Evolutionary conservation across 2,113 vertebrate species (phyloP).

Genomic region (Procapra przewalskii): DNA sequence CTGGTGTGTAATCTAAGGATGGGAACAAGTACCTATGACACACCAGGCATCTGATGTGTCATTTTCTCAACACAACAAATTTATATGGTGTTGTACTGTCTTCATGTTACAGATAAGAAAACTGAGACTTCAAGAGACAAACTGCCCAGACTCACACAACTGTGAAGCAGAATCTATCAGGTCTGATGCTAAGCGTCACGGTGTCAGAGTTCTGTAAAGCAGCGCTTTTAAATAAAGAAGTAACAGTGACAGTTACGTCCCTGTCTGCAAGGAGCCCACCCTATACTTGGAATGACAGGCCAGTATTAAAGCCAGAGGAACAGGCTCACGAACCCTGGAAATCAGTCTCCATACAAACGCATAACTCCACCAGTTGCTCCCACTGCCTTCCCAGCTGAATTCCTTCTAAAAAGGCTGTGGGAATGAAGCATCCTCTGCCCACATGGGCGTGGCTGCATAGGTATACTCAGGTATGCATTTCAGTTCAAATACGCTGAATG

Average conservation of each 20-base stretch:
- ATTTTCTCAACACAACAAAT: neutral
- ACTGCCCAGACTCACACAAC: neutral
- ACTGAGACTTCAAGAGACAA: neutral
- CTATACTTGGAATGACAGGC: neutral
- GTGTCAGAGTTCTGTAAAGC: neutral
- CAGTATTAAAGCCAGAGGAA: neutral
- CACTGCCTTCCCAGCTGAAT: neutral
- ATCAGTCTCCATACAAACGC: neutral
- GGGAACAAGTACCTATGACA: neutral
- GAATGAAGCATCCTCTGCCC: neutral
- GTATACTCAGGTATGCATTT: neutral
- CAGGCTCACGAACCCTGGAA: neutral
- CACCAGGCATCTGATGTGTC: neutral
- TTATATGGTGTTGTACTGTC: neutral
- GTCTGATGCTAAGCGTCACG: neutral
- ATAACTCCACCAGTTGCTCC: accelerated
- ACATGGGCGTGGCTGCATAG: accelerated
- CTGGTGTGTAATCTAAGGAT: neutral
- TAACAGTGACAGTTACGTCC: neutral
- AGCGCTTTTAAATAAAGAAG: neutral
- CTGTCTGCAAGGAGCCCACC: neutral
- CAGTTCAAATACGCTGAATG: neutral
- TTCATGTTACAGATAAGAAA: neutral
- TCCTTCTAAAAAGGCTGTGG: neutral
- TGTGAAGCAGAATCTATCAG: neutral